These are phyloP conservation scores for Staurois parvus DNA, from an alignment of 2,797 vertebrate species.

Conservation along the genomic window DNA sequence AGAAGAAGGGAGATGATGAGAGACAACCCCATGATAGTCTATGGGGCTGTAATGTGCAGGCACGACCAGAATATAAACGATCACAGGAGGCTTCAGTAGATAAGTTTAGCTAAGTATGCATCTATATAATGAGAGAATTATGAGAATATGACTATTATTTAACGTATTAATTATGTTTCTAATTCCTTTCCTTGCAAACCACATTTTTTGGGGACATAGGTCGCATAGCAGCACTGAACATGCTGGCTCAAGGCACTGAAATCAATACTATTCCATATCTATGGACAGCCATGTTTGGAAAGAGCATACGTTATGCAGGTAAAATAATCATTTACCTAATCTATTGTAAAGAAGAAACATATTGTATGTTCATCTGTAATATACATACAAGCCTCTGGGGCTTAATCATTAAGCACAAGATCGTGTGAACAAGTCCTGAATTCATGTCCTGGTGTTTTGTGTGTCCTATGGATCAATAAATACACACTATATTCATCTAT, in stretches of 20 bases:
- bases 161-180: not conserved
- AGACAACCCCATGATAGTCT: too few species aligned
- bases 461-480: too few species aligned
- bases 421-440: too few species aligned
- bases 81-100: too few species aligned
- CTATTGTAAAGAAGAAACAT: not conserved
- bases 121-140: not conserved
- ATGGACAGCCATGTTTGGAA: conserved; percentile 98
- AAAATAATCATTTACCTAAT: conserved; percentile 13
- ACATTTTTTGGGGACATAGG: conserved; percentile 74
- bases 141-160: not conserved
- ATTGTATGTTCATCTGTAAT: not conserved
- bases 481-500: too few species aligned
- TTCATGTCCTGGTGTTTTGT: too few species aligned
- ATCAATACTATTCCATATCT: conserved; percentile 93
- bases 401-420: too few species aligned
- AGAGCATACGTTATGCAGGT: conserved; percentile 95
- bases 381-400: too few species aligned
- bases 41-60: too few species aligned
- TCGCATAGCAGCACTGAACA: conserved; percentile 90
- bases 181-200: not conserved
- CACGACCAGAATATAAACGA: too few species aligned
- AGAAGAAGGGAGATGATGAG: too few species aligned
- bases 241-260: conserved; percentile 89
- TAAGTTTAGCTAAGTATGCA: too few species aligned